Evolutionary conservation across 2,888 invertebrate species (phyloP).

Genomic region (Protophormia terraenovae): DNA sequence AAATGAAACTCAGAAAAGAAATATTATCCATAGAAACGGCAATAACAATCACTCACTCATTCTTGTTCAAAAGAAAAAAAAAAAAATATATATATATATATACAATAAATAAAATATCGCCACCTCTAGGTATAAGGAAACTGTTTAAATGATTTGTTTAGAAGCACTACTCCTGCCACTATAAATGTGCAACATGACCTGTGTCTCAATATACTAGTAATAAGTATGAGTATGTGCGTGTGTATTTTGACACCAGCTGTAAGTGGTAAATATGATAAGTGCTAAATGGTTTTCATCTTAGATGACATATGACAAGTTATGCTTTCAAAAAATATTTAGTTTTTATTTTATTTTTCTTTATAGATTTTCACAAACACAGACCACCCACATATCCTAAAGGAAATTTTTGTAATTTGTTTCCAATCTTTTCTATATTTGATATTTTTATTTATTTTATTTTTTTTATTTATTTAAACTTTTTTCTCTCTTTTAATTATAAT

Average conservation of each 20-base stretch:
- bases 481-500: background rate
- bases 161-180: constrained; percentile 7
- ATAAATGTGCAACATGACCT: constrained; percentile 12
- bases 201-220: background rate
- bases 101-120: background rate
- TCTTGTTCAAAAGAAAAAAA: background rate
- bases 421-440: background rate
- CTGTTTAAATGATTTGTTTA: constrained; percentile 25
- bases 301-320: constrained; percentile 50
- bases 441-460: background rate
- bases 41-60: constrained; percentile 13
- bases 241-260: constrained; percentile 43
- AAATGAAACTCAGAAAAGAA: background rate
- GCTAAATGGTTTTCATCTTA: constrained; percentile 54
- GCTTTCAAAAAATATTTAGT: background rate
- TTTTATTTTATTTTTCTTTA: background rate
- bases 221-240: background rate
- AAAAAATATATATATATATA: no score
- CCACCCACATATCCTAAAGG: constrained; percentile 19
- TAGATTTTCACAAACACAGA: background rate
- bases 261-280: constrained; percentile 37
- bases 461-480: background rate
- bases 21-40: background rate
- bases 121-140: constrained; percentile 13
- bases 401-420: background rate